phyloP scores from a whole-genome alignment of 2,113 vertebrate species.

The human (Homo sapiens) region GRCh38 chr4:158020501-158021000 shows the following conservation, averaged over 20 bases:
- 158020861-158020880: constrained; percentile 57
- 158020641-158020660: background rate
- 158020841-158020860: constrained; percentile 42
- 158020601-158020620: background rate
- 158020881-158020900: constrained; percentile 52
- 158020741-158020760: constrained; percentile 18
- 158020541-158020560: background rate
- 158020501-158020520: constrained; percentile 53
- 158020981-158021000: constrained; percentile 37
- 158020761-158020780: constrained; percentile 8
- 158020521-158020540: constrained; percentile 6
- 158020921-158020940: constrained; percentile 58
- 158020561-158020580: constrained; percentile 17
- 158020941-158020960: constrained; percentile 69
- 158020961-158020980: constrained; percentile 60
- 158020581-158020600: background rate
- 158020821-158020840: constrained; percentile 53
- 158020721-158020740: constrained; percentile 23
- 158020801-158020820: constrained; percentile 1
- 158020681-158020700: constrained; percentile 1
- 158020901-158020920: constrained; percentile 58
- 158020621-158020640: background rate
- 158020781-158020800: constrained; percentile 23
- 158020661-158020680: background rate
- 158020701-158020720: constrained; percentile 8